phyloP scores from a whole-genome alignment of 2,113 vertebrate species.

The Microcebus jonahi region DNA sequence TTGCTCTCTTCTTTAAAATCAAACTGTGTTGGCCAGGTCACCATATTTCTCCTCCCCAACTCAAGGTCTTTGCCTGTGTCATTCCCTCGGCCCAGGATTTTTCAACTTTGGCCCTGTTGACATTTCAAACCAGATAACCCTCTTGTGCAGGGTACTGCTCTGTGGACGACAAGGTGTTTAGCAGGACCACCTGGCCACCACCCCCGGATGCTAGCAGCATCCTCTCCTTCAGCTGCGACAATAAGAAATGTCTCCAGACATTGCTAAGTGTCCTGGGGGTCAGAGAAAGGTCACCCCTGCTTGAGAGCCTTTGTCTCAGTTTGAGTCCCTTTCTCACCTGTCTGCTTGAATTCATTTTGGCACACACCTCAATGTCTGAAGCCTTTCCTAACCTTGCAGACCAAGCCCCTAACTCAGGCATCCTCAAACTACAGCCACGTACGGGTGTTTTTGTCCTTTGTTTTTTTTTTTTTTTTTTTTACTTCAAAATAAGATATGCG shows the following conservation, averaged over 20 bases:
- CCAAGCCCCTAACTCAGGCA: too few relatives aligned
- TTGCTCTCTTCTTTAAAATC: not conserved
- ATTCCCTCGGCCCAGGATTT: not conserved
- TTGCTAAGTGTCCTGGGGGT: not conserved
- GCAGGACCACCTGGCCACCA: not conserved
- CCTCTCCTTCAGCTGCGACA: too few relatives aligned
- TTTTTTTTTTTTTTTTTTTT: too few relatives aligned
- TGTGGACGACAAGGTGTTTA: fast-evolving
- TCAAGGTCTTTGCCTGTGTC: not conserved
- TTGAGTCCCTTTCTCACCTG: fast-evolving
- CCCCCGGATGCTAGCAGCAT: not conserved
- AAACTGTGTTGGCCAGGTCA: too few relatives aligned
- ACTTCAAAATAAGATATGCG: too few relatives aligned
- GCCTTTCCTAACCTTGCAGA: not conserved
- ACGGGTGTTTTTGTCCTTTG: too few relatives aligned
- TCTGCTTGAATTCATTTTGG: not conserved
- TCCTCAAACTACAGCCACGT: too few relatives aligned
- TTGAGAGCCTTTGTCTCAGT: not conserved
- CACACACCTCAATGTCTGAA: too few relatives aligned
- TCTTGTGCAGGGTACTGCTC: not conserved
- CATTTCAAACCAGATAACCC: not conserved
- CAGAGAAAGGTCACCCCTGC: fast-evolving
- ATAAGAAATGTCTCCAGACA: not conserved
- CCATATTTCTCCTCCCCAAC: not conserved
- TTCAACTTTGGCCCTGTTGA: not conserved